Conservation (phyloP, 2,888 invertebrate species). For the Yponomeuta sedellus region DNA sequence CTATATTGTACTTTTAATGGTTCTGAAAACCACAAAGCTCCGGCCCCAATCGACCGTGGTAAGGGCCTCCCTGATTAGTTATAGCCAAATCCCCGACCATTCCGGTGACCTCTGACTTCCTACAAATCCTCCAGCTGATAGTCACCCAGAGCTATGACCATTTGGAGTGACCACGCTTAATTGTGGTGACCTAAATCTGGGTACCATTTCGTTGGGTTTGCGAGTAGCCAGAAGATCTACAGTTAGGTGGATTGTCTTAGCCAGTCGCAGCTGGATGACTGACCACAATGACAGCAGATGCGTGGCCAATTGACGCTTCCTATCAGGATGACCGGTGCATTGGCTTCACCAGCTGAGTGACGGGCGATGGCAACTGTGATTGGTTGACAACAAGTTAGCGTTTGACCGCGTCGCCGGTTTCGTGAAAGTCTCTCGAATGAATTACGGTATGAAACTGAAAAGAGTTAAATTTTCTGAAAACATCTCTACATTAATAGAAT, state of each 20-base stretch:
- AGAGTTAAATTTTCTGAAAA: too few relatives aligned
- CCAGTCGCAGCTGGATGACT: slow-evolving; percentile 8
- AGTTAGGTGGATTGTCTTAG: slow-evolving; percentile 10
- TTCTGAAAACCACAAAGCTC: background rate
- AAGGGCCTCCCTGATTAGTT: slow-evolving; percentile 6
- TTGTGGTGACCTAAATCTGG: too few relatives aligned
- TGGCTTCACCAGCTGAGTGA: background rate
- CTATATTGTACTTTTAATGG: background rate
- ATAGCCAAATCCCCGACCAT: background rate
- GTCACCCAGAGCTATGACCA: too few relatives aligned
- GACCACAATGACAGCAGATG: slow-evolving; percentile 7
- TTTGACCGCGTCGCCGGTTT: too few relatives aligned
- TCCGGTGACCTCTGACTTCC: background rate
- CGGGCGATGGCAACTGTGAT: too few relatives aligned
- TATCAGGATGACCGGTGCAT: slow-evolving; percentile 3
- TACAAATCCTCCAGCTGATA: background rate
- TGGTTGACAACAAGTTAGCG: too few relatives aligned
- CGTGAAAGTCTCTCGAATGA: too few relatives aligned
- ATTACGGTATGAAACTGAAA: too few relatives aligned
- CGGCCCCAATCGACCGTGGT: slow-evolving; percentile 2
- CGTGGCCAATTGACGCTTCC: slow-evolving; percentile 13
- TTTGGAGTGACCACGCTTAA: too few relatives aligned
- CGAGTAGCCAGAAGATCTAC: too few relatives aligned
- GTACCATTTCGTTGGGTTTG: too few relatives aligned
- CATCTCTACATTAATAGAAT: too few relatives aligned